Evolutionary conservation across 1,140 invertebrate species (phyloP).

Genomic region (Drosophila pectinifera): DNA sequence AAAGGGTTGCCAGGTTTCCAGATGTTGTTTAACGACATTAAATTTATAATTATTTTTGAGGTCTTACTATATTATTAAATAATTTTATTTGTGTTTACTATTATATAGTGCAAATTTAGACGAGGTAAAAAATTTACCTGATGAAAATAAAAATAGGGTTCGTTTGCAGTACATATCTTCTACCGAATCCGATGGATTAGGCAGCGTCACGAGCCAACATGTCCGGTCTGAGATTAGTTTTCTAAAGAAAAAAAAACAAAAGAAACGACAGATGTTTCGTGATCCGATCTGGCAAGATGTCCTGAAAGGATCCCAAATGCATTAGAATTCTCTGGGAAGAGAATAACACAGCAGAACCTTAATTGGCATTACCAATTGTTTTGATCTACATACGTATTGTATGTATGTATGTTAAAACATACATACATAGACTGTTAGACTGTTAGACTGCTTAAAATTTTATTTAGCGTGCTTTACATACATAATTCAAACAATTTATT

Average conservation of each 20-base stretch:
- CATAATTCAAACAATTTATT: no score
- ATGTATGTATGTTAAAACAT: no score
- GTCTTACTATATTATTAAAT: not conserved
- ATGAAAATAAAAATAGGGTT: not conserved
- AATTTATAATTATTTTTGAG: not conserved
- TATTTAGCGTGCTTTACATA: no score
- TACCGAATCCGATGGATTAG: conserved; percentile 46
- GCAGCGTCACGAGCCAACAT: conserved; percentile 65
- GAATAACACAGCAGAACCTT: not conserved
- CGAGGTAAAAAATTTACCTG: conserved; percentile 17
- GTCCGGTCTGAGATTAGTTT: conserved; percentile 21
- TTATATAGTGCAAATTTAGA: not conserved
- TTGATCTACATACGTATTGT: no score
- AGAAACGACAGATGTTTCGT: conserved; percentile 33
- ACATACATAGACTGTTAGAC: no score
- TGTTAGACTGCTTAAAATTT: no score
- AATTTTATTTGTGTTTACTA: not conserved
- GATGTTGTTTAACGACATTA: not conserved
- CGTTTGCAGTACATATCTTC: not conserved
- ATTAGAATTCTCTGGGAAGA: no score
- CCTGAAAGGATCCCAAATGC: not conserved
- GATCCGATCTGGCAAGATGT: conserved; percentile 16
- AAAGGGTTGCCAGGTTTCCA: conserved; percentile 8
- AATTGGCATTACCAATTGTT: not conserved
- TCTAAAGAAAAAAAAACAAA: conserved; percentile 7